Percentiles rank a stretch among this genome's conserved stretches.
Conservation (phyloP, 1,140 invertebrate genomes). For the Trichomalopsis sarcophagae region DNA sequence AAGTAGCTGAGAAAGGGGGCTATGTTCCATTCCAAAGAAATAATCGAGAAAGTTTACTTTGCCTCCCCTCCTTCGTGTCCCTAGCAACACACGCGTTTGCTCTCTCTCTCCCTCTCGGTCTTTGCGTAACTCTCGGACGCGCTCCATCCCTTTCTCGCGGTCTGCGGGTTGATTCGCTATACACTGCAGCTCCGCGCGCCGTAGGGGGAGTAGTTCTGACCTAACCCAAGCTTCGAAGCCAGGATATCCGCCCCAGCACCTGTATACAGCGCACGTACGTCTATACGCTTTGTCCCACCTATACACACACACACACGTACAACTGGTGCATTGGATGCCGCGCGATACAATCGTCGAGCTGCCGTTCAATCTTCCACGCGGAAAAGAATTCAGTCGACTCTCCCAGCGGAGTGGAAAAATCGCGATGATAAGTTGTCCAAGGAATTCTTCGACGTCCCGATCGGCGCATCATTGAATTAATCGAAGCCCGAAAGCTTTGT, state of each 20-base stretch:
- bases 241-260: not conserved
- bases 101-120: not conserved
- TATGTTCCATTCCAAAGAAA: conserved; percentile 46
- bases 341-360: conserved; percentile 40
- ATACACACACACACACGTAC: not conserved
- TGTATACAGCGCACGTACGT: conserved; percentile 17
- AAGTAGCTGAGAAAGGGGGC: not conserved
- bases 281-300: not conserved
- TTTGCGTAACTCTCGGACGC: not conserved
- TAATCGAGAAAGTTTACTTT: conserved; percentile 18
- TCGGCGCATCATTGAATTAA: conserved; percentile 33
- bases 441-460: conserved; percentile 53
- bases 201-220: not conserved
- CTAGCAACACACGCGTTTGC: not conserved
- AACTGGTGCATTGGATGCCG: not conserved
- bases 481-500: no score
- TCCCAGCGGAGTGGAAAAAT: conserved; percentile 17
- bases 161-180: conserved; percentile 1
- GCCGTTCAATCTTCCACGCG: conserved; percentile 56
- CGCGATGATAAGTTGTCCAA: conserved; percentile 51
- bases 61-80: not conserved
- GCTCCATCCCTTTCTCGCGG: not conserved
- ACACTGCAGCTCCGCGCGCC: not conserved
- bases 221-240: not conserved
- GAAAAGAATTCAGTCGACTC: conserved; percentile 44